A percentile compares a stretch with the other conserved stretches of the same genome.
Evolutionary conservation across 2,888 invertebrate species (phyloP).

Genomic region (Chrysotoxum bicinctum): DNA sequence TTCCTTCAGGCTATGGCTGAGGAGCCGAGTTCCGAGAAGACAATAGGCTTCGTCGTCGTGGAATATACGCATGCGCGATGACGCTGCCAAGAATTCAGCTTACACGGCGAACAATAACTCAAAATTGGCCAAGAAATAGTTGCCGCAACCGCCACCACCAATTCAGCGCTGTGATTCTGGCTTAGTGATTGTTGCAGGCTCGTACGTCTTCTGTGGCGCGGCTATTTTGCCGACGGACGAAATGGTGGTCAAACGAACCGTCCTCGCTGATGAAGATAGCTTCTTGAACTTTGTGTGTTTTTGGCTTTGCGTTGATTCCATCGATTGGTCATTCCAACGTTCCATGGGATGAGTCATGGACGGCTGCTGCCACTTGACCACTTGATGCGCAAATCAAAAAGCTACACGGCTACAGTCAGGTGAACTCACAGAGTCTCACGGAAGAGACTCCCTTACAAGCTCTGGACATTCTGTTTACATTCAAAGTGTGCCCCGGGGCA

Average conservation of each 20-base stretch:
- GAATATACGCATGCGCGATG: conserved; percentile 21
- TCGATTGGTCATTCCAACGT: conserved; percentile 32
- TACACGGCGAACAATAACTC: conserved; percentile 64
- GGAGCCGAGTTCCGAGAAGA: conserved; percentile 61
- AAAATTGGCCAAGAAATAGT: conserved; percentile 59
- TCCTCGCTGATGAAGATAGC: conserved; percentile 60
- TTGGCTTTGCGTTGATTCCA: conserved; percentile 9
- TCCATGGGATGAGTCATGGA: conserved; percentile 36
- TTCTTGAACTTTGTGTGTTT: conserved; percentile 48
- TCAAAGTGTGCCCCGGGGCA: conserved; percentile 44
- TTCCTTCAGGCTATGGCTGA: not conserved
- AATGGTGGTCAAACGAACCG: conserved; percentile 57
- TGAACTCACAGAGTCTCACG: conserved; percentile 36
- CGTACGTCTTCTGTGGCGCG: conserved; percentile 16
- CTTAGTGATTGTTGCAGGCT: conserved; percentile 35
- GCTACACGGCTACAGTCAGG: not conserved
- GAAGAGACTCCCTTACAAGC: conserved; percentile 39
- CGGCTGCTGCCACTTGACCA: conserved; percentile 39
- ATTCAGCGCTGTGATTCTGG: conserved; percentile 27
- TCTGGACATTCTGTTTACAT: conserved; percentile 55
- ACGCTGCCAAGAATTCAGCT: conserved; percentile 64
- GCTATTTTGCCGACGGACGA: conserved; percentile 41
- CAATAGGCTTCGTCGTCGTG: conserved; percentile 47
- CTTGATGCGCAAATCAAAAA: conserved; percentile 11
- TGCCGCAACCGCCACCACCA: conserved; percentile 14